phyloP scores from a whole-genome alignment of 2,113 vertebrate genomes.

The Callospermophilus lateralis region DNA sequence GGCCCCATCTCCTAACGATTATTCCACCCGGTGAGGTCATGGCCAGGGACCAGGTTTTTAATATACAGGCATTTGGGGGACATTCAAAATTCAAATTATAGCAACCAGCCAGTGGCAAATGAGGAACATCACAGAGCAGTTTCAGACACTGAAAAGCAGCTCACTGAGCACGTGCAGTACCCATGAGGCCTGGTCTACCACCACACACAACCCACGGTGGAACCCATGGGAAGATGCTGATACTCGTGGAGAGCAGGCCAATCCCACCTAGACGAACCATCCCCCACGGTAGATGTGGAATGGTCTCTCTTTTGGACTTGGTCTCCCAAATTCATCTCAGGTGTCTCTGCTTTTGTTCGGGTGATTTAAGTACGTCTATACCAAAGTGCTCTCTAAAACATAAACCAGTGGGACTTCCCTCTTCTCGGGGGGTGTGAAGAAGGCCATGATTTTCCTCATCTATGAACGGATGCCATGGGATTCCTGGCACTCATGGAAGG shows the following conservation, averaged over 20 bases:
- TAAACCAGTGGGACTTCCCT: not conserved
- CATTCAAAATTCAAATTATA: not conserved
- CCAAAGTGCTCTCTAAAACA: not conserved
- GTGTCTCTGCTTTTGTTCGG: not conserved
- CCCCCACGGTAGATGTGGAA: not conserved
- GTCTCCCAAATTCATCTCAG: not conserved
- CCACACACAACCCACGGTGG: not conserved
- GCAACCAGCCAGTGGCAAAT: not conserved
- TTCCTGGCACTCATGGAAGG: not conserved
- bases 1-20: not conserved
- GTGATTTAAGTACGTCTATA: not conserved
- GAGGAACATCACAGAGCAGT: not conserved
- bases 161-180: rapidly evolving
- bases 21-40: not conserved
- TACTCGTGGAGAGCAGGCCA: not conserved
- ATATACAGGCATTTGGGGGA: not conserved
- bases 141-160: not conserved
- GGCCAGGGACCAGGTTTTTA: not conserved
- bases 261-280: too few relatives aligned
- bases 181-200: not conserved
- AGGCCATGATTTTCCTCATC: not conserved
- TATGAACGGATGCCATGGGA: not conserved
- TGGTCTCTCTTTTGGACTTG: not conserved
- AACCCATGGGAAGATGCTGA: rapidly evolving
- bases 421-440: not conserved